Evolutionary conservation across 2,797 vertebrate species (phyloP).

Genomic region (Peromyscus attwateri): DNA sequence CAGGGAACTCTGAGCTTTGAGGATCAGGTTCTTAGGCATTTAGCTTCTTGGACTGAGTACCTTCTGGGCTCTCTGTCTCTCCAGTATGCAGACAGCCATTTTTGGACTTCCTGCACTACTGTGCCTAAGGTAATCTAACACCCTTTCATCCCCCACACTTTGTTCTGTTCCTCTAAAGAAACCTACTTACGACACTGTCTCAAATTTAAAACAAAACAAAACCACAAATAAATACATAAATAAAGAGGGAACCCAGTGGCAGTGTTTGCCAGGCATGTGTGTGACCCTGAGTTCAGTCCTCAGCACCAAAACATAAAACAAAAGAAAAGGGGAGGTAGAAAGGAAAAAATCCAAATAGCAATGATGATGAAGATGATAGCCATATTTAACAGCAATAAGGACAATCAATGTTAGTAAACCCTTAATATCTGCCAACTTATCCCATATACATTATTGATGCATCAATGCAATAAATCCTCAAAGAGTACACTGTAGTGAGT

Average conservation of each 20-base stretch:
- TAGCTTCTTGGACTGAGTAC: neutral
- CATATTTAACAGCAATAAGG: neutral
- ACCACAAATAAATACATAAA: neutral
- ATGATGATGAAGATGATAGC: neutral
- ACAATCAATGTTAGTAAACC: neutral
- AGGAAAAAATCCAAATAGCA: neutral
- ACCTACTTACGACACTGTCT: neutral
- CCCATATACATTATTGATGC: neutral
- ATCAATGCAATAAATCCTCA: neutral
- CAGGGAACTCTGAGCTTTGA: neutral
- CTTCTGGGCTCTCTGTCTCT: neutral
- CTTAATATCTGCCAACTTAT: neutral
- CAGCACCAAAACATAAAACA: neutral
- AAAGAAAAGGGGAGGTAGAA: neutral
- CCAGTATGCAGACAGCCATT: neutral
- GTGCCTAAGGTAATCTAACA: neutral
- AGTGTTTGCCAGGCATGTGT: neutral
- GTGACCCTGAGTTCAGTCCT: neutral
- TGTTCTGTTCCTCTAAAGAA: neutral
- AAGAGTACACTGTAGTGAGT: neutral
- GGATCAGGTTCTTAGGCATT: neutral
- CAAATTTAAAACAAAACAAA: neutral
- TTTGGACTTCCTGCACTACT: neutral
- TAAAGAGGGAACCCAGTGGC: neutral
- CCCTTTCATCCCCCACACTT: too few relatives aligned